These are phyloP conservation scores for Puma concolor DNA, from an alignment of 2,113 vertebrate species.

Conservation along the genomic window DNA sequence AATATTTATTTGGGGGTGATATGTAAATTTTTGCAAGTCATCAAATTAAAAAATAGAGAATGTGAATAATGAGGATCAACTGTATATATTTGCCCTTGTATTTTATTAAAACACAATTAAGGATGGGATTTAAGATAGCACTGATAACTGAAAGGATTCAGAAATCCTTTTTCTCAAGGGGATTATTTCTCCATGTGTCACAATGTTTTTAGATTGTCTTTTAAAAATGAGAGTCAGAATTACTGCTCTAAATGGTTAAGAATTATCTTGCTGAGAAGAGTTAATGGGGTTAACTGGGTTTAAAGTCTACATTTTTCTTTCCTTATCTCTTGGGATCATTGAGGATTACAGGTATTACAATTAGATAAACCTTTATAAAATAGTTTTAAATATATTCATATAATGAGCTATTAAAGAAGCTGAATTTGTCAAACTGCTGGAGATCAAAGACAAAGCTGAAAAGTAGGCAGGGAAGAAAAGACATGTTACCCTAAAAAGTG, in stretches of 20 bases:
- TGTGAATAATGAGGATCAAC: neutral
- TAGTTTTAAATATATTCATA: conserved; percentile 13
- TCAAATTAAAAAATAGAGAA: neutral
- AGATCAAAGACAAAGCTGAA: neutral
- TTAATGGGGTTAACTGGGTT: conserved; percentile 29
- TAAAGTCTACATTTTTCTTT: neutral
- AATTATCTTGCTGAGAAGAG: neutral
- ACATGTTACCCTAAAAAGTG: neutral
- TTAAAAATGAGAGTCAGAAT: conserved; percentile 1
- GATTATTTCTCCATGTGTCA: conserved; percentile 4
- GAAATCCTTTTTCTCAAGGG: neutral
- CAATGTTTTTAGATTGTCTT: neutral
- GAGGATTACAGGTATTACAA: conserved; percentile 12
- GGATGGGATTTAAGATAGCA: neutral
- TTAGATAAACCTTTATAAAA: conserved; percentile 14
- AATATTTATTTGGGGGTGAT: neutral
- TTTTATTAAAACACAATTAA: neutral
- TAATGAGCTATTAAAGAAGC: neutral
- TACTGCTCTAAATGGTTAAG: neutral
- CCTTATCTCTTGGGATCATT: neutral
- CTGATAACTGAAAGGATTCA: neutral
- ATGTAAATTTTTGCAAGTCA: neutral
- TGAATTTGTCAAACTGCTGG: neutral
- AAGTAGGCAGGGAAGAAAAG: neutral
- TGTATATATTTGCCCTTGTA: neutral